Base-by-base conservation (phyloP, 2,888 invertebrate genomes). In the Synanthedon formicaeformis region DNA sequence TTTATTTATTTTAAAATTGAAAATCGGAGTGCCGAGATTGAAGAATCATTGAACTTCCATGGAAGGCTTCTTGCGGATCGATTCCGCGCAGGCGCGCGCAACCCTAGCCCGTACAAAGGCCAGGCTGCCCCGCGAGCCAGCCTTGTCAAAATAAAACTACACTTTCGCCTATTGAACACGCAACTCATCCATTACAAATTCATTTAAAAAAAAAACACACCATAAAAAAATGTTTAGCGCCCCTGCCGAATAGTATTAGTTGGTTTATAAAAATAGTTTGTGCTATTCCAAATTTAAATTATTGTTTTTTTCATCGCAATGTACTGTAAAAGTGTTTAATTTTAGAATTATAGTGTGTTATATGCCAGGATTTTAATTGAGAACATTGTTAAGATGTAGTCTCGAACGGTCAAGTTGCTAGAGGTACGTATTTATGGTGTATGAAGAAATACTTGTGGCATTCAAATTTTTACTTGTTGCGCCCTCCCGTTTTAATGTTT, bases 111-210 rank as follows among this genome's bases (percentile, higher is more conserved):
- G 76, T 76, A 75, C 81, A 82, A 80, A 81, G 76, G 75, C 76
- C 62, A 72, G 75, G 69, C 74, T 71, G 74, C 69, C 72, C 63
- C 59, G 64, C 67, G 64, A 63, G 71, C 71, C 64, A 65, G 72
- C 73, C 67, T 74, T 80, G 80, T 83, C 82, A 81, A 81, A 85
- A 82, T 81, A 82, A 70, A 61, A 75, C 69, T 67, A 61, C 66
- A 65, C 67, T 66, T 73, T 72, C 67, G 72, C 70, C 65, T 74
- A 71, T 65, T 68, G 64, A 59, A 58, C 69, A 71, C 69, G 69
- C 69, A 64, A 65, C 54, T 56, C 60, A 56, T 49, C 13, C 14
- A 45, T 45, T 45, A 13, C 8, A n/a, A 45, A 45, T n/a, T 41
- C 41, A 45, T 45, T 41, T 14, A 0, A 45, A 45, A 13, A 45